A percentile compares a stretch with the other conserved stretches of the same genome.
Conservation (phyloP, 35 echinoderm and acorn worm genomes). For the Chiridota heheva region DNA sequence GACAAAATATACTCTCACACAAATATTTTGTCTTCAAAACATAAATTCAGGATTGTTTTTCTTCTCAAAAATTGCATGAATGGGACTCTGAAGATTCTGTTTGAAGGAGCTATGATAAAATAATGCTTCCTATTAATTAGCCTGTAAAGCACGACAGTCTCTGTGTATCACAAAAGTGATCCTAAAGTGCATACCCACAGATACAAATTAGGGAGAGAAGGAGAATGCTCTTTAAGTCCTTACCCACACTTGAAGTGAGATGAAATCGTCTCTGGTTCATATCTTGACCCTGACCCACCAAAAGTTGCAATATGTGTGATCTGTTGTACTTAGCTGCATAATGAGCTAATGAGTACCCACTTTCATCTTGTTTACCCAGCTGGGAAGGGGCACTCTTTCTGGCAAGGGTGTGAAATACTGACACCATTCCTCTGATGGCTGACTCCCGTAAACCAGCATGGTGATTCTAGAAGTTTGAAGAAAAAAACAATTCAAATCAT, state of each 20-base stretch:
- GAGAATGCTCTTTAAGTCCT: no score
- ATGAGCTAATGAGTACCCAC: conserved; percentile 82
- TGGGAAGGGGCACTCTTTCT: conserved; percentile 56
- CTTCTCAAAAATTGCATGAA: no score
- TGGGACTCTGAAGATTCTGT: no score
- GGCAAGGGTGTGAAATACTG: conserved; percentile 86
- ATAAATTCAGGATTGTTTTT: no score
- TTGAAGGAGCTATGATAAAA: no score
- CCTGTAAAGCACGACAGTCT: no score
- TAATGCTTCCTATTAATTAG: no score
- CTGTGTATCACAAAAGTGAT: no score
- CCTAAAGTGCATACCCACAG: no score
- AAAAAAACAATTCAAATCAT: conserved; percentile 2
- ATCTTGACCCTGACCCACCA: conserved; percentile 90
- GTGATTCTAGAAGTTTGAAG: conserved; percentile 49
- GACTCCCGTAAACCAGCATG: conserved; percentile 81
- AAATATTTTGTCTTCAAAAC: no score
- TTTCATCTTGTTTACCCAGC: conserved; percentile 88
- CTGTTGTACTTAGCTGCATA: conserved; percentile 74
- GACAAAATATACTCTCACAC: no score
- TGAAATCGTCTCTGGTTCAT: conserved; percentile 82
- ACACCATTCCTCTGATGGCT: conserved; percentile 69
- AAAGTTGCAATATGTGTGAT: conserved; percentile 76
- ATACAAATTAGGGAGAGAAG: no score
- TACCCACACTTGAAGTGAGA: conserved; percentile 73